Base-by-base conservation (phyloP, 1,140 invertebrate genomes). In the Coptotermes formosanus region DNA sequence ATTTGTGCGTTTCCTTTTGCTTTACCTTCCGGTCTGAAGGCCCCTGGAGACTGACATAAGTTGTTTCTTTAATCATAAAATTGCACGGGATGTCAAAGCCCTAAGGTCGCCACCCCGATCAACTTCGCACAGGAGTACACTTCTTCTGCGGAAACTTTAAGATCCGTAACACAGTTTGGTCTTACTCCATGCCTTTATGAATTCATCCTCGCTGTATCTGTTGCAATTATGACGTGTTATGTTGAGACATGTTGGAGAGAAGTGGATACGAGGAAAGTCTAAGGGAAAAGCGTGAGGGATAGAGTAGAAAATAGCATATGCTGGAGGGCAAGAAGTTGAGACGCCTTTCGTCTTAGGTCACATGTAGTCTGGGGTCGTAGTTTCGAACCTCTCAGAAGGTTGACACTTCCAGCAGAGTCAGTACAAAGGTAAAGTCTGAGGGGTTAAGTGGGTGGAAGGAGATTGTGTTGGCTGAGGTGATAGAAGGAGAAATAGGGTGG, bases 11-110 rank as follows among this genome's bases (percentile, higher is more conserved):
- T 19, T 19, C 14, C n/a, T 75, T 75, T 75, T 30, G n/a, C n/a
- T 75, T 75, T 30, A 75, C n/a, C 25, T 7, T 75, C 9, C 25
- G 64, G 30, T 25, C n/a, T 75, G 64, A 75, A n/a, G 64, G 14
- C 64, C 25, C 64, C n/a, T 75, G 4, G 25, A 25, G 64, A 75
- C 64, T 75, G 64, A 75, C 64, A n/a, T 8, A 30, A 30, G n/a
- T 30, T 75, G 64, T 75, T 75, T n/a, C 64, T 75, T 75, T 75
- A 75, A 75, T 75, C 64, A 75, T 30, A 75, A 75, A 75, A 75
- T 75, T 75, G 64, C 7, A 2, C 64, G n/a, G 64, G n/a, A 30
- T 75, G 64, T 30, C 64, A 75, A 75, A 30, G 30, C 64, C n/a
- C 30, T 75, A 75, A 75, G 64, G n/a, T 30, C 64, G 14, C 64